These are phyloP conservation scores for Trichonephila inaurata DNA, from an alignment of 1,140 invertebrate genomes.

Conservation along the genomic window DNA sequence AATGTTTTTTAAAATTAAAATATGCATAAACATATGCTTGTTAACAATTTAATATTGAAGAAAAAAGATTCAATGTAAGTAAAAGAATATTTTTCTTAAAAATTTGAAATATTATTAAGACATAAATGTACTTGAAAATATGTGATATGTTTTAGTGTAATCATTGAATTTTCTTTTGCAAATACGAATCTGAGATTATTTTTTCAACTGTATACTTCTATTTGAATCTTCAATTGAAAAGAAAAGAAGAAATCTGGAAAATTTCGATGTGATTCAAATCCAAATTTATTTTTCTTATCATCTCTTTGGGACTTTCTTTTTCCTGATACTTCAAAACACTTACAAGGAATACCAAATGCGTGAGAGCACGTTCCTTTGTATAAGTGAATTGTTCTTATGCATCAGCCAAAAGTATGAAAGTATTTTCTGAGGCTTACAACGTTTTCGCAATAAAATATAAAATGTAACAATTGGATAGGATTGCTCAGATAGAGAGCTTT, in stretches of 20 bases:
- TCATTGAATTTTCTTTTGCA: no score
- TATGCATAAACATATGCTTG: no score
- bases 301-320: neutral
- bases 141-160: no score
- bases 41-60: no score
- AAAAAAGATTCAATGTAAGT: no score
- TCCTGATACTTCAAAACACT: neutral
- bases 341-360: slow-evolving; percentile 33
- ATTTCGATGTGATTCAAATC: slow-evolving; percentile 21
- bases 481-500: no score
- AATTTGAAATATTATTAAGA: no score
- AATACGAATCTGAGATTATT: neutral
- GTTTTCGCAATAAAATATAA: no score
- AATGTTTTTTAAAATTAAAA: no score
- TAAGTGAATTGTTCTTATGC: slow-evolving; percentile 31
- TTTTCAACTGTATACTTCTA: neutral
- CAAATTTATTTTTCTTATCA: slow-evolving; percentile 44
- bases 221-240: neutral
- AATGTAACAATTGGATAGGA: no score
- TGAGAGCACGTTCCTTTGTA: neutral
- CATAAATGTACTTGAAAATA: no score
- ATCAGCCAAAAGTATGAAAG: neutral
- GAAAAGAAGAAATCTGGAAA: neutral
- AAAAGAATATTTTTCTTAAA: no score
- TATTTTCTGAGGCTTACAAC: neutral